Percentiles rank a stretch among this genome's conserved stretches.
phyloP scores from a whole-genome alignment of 2,797 vertebrate genomes.

The Anguilla anguilla region DNA sequence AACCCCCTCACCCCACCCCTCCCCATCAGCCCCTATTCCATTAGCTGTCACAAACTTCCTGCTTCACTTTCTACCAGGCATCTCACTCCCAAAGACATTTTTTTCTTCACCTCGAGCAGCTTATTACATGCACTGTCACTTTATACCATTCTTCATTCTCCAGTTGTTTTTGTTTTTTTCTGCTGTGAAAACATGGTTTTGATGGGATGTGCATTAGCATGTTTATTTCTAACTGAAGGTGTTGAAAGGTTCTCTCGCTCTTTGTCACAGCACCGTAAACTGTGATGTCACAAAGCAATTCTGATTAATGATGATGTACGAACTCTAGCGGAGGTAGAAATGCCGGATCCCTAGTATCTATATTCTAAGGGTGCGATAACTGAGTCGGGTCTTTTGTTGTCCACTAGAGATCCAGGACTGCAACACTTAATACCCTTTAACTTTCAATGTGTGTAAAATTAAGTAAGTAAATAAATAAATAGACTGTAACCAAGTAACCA shows the following conservation, averaged over 20 bases:
- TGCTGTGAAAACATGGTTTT: not conserved
- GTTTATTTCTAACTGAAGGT: not conserved
- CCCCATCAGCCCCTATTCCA: not conserved
- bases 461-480: too few relatives aligned
- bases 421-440: too few relatives aligned
- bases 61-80: not conserved
- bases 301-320: not conserved
- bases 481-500: too few relatives aligned
- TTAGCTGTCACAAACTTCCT: not conserved
- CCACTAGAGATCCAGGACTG: too few relatives aligned
- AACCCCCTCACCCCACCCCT: not conserved
- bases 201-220: not conserved
- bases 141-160: not conserved
- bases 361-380: too few relatives aligned
- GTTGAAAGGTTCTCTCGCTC: not conserved
- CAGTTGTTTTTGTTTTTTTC: not conserved
- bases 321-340: not conserved
- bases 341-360: too few relatives aligned
- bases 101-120: not conserved
- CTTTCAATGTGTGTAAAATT: too few relatives aligned
- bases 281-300: not conserved
- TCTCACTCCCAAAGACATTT: not conserved
- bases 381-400: too few relatives aligned
- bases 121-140: not conserved
- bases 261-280: not conserved